Evolutionary conservation across 2,113 vertebrate genomes (phyloP), one percentile per base, ranked within the genome.

Genomic region (Ramphastos sulfuratus): DNA sequence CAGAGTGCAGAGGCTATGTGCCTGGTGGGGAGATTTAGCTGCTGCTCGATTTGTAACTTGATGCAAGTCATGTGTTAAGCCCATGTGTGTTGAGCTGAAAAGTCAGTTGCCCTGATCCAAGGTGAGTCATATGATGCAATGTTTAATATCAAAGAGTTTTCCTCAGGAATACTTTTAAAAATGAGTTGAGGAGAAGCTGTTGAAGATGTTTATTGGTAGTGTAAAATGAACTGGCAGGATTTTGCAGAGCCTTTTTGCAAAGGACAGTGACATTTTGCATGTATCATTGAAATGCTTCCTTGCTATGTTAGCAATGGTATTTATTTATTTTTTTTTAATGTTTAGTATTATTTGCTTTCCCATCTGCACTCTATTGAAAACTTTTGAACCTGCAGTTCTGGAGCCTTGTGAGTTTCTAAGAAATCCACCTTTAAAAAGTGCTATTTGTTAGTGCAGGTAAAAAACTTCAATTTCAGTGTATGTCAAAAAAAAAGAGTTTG

Each of bases 91-190:
- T 92, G 84, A 91, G 87, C 82, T 87, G 90, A 94, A 94, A 95
- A 89, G 55, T 70, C 42, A 77, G 37, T 90, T 74, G 74, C 81
- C 91, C 37, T 52, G 86, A 75, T 65, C 82, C 58, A 93, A 97
- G 97, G 98, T 98, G 97, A 98, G 98, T 95, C 61, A 54, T 85
- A 81, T 10, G 42, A 66, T 70, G 64, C 12, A 65, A 48, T 2
- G 1, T 60, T 83, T 92, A 50, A 92, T 89, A 77, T 82, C 55
- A 63, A 27, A 69, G n/a, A 4, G 6, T 19, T 93, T 94, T 95
- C 64, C 56, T 77, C 25, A 73, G 48, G 64, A 92, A 23, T 81
- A 23, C 4, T 70, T 75, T 28, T 20, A 39, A n/a, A 86, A 44
- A 59, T 82, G 12, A 37, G 20, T 56, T 31, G 28, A 6, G 25